Evolutionary conservation across 2,888 invertebrate genomes (phyloP), one percentile per base, ranked within the genome.

Genomic region (Cephus spinipes): DNA sequence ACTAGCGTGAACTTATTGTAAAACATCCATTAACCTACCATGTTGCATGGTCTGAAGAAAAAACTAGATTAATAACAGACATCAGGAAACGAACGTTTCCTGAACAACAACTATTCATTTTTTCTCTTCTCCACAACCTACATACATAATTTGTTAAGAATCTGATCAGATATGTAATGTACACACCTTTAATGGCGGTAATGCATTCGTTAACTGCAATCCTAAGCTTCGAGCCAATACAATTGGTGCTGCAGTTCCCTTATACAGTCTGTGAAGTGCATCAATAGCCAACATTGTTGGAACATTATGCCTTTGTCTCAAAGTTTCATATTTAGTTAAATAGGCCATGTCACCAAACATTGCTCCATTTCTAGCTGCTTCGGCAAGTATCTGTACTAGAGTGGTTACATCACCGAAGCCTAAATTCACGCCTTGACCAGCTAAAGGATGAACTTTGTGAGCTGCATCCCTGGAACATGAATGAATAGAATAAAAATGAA

Each of bases 341-440:
- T 96, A 95, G 31, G 92, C 92, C 34, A 94, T 90, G 83, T 95
- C 94, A 11, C 95, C 97, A 75, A 98, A 92, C 85, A 95, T 94
- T 76, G 94, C 93, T 3, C 99, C 99, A 79, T 94, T 92, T 87
- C 95, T 94, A 0, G 95, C 92, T 0, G 96, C 95, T 33, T 96
- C 94, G 0, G 95, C 94, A 30, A 99, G 92, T 23, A 95, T 90
- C 74, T 95, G 92, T 0, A 95, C 94, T n/a, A 99, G 93, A 83
- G 94, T 94, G 40, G 93, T 92, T 0, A 98, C 95, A 92, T 99
- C 99, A 11, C 98, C 97, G 91, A 99, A 98, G 1, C 99, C 99
- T 73, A 99, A 93, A 93, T 99, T 99, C 0, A 99, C 98, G 11
- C 99, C 99, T 92, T 99, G 99, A 0, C 99, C 99, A 68, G 99